Evolutionary conservation across 2,888 invertebrate species (phyloP).

Genomic region (Caenorhabditis sulstoni): DNA sequence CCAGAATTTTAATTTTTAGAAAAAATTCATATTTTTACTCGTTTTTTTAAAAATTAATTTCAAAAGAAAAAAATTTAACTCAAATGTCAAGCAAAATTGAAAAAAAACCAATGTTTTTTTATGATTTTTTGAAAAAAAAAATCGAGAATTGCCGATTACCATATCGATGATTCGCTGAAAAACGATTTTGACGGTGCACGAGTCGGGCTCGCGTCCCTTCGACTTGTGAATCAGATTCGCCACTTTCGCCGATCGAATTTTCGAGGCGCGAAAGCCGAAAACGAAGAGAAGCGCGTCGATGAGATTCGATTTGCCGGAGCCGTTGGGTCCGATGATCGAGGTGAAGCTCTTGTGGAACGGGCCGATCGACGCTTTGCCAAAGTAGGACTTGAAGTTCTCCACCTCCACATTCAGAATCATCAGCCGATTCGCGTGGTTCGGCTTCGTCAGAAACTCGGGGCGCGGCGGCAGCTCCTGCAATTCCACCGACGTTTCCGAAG

Average conservation of each 20-base stretch:
- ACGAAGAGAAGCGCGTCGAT: conserved; percentile 99
- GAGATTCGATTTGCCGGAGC: conserved; percentile 98
- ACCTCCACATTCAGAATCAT: conserved; percentile 93
- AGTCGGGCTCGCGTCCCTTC: conserved; percentile 86
- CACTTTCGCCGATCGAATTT: conserved; percentile 95
- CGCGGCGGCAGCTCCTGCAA: conserved; percentile 55
- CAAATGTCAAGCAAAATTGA: no score
- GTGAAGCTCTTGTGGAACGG: conserved; percentile 98
- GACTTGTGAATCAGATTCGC: conserved; percentile 90
- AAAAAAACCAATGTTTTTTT: no score
- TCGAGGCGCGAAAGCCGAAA: conserved; percentile 87
- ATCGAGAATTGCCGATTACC: conserved; percentile 1
- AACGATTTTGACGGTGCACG: conserved; percentile 91
- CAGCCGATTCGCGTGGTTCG: conserved; percentile 88
- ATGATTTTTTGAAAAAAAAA: no score
- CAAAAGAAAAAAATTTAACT: no score
- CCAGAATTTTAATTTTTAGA: no score
- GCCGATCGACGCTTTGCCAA: conserved; percentile 88
- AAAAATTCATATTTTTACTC: no score
- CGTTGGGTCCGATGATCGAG: conserved; percentile 97
- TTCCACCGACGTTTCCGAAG: no score
- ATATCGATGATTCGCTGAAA: conserved; percentile 85
- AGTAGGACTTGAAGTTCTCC: conserved; percentile 97
- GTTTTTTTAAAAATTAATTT: no score
- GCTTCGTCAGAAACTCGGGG: conserved; percentile 81